Evolutionary conservation across 2,797 vertebrate genomes (phyloP).

Genomic region (Galagoides demidoff): DNA sequence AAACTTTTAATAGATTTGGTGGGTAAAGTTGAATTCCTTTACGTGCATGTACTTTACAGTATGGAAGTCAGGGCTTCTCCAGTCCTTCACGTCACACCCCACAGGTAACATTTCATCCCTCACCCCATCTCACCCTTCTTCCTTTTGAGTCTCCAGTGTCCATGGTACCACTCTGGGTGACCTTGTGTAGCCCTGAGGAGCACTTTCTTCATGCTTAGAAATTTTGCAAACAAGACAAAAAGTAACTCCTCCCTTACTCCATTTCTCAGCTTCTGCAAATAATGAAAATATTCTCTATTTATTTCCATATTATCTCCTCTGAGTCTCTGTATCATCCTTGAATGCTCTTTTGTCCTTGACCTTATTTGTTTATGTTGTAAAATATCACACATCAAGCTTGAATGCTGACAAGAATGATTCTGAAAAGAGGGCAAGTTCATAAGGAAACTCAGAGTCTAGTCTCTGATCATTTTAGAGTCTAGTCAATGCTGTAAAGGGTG

Average conservation of each 20-base stretch:
- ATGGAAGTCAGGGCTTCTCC: background rate
- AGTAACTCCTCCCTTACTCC: background rate
- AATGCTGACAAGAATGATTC: background rate
- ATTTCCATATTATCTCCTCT: background rate
- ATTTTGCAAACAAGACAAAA: background rate
- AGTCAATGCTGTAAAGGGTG: background rate
- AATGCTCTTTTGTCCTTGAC: background rate
- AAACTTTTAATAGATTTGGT: background rate
- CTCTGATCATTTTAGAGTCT: background rate
- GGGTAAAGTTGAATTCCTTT: background rate
- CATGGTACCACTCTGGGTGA: background rate
- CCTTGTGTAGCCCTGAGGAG: background rate
- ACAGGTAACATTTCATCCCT: background rate
- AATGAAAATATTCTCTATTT: background rate
- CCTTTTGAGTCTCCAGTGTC: background rate
- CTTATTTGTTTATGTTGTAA: background rate
- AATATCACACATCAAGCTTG: background rate
- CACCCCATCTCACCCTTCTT: background rate
- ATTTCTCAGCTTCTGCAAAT: background rate
- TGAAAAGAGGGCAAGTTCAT: background rate
- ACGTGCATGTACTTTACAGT: background rate
- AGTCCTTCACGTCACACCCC: background rate
- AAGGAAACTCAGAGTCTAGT: background rate
- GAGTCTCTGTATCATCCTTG: background rate
- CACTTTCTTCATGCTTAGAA: background rate